Base-by-base conservation (phyloP, 1,140 invertebrate species). In the Berghia stephanieae region DNA sequence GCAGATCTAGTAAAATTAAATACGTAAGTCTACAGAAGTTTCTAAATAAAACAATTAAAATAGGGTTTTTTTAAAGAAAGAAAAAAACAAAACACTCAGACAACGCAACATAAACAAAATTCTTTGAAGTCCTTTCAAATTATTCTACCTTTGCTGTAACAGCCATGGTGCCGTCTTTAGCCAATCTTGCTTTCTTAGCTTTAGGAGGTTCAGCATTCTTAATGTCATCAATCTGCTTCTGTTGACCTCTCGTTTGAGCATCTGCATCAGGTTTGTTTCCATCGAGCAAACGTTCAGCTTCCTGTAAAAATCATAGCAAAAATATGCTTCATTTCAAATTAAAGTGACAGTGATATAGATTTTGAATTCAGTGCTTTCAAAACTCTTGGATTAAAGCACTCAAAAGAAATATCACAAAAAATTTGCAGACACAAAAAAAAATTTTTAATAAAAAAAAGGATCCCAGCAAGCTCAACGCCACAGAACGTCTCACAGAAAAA, bases 171-270 rank as follows among this genome's bases (percentile, higher is more conserved):
- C 76, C 77, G 18, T 83, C 81, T 79, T 84, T 85, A 34, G 81
- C 36, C 55, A 83, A 40, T 44, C 76, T 79, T 52, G 80, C 27
- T 80, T 86, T 86, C 57, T 86, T 85, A 31, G 82, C 79, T 46
- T 81, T 80, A 3, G 75, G 38, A 31, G 80, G 49, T 55, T 79
- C 81, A 57, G 84, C 84, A 3, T 82, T 81, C 44, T 81, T 79
- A 38, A 85, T 80, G 38, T 83, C 82, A 24, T 86, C 86, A 40
- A 86, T 75, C 57, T 86, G 83, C 42, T 86, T 84, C 76, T 87
- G 84, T 68, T 88, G 85, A 27, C 84, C 82, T 49, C 86, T 70
- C 3, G 85, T 88, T 52, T 82, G 71, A n/a, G 83, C 84, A 83
- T 87, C 87, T 27, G 79, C 82, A 76, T 88, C 87, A 6, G 82